These are phyloP conservation scores for Hyperoodon ampullatus DNA, from an alignment of 2,113 vertebrate species.

Conservation along the genomic window DNA sequence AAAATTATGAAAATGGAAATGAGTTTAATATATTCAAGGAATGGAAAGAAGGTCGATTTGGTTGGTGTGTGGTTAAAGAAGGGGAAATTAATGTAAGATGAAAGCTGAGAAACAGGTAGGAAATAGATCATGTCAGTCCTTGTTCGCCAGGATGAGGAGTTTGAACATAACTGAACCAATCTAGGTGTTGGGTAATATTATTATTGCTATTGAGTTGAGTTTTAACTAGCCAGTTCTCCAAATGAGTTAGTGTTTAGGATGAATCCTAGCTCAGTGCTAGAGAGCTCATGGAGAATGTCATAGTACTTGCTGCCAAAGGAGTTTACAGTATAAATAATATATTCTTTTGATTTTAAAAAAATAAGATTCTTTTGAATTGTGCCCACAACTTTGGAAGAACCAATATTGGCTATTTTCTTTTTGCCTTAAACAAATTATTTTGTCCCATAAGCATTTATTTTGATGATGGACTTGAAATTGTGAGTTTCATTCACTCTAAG, in stretches of 20 bases:
- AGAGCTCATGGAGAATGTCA: not conserved
- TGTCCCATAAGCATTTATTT: conserved; percentile 41
- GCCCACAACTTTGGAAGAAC: not conserved
- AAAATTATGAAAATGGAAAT: not conserved
- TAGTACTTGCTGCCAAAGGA: not conserved
- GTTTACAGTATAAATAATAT: not conserved
- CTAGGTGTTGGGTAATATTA: not conserved
- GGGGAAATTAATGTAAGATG: not conserved
- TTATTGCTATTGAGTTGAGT: not conserved
- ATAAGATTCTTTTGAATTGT: not conserved
- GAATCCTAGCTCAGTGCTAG: not conserved
- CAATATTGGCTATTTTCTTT: not conserved
- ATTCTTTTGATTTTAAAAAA: not conserved
- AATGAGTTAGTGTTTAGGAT: not conserved
- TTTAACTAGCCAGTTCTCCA: conserved; percentile 5
- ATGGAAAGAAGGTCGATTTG: not conserved
- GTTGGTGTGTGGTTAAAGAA: not conserved
- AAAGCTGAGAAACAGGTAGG: not conserved
- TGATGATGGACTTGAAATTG: conserved; percentile 18
- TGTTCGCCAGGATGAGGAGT: not conserved
- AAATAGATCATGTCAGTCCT: not conserved
- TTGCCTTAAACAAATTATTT: not conserved
- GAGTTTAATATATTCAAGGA: not conserved
- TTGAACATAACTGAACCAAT: not conserved
- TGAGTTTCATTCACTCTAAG: conserved; percentile 1